These are phyloP conservation scores for Neodiprion virginianus DNA, from an alignment of 1,140 invertebrate species.

Conservation along the genomic window DNA sequence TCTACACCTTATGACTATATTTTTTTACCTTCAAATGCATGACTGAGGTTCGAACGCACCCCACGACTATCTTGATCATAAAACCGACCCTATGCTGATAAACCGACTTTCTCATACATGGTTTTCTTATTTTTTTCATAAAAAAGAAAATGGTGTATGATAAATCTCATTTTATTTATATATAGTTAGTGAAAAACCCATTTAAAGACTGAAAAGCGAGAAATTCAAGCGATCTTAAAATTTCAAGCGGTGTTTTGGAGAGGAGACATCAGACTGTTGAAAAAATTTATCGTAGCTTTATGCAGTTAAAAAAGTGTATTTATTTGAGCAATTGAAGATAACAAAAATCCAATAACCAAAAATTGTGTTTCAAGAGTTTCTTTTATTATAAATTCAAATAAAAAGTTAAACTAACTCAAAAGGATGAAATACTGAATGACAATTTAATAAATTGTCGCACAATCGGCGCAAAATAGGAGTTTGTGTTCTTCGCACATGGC, in stretches of 20 bases:
- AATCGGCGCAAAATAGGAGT: conserved; percentile 10
- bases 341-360: neutral
- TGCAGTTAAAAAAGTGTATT: neutral
- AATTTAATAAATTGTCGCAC: conserved; percentile 7
- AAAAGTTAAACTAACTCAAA: neutral
- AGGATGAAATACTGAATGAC: neutral
- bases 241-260: conserved; percentile 9
- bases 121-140: neutral
- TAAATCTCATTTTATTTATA: conserved; percentile 8
- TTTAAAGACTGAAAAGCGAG: conserved; percentile 2
- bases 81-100: too few species aligned
- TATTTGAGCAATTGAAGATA: neutral
- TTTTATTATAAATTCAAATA: neutral
- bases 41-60: too few species aligned
- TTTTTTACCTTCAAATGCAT: neutral
- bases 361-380: neutral
- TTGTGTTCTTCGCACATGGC: conserved; percentile 14
- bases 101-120: too few species aligned
- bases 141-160: neutral
- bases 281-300: neutral
- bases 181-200: conserved; percentile 2
- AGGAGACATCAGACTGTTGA: neutral
- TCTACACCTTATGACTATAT: neutral
- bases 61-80: too few species aligned
- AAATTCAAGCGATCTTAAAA: neutral